These are phyloP conservation scores for Bombus confusus DNA, from an alignment of 1,140 invertebrate genomes.

Conservation along the genomic window DNA sequence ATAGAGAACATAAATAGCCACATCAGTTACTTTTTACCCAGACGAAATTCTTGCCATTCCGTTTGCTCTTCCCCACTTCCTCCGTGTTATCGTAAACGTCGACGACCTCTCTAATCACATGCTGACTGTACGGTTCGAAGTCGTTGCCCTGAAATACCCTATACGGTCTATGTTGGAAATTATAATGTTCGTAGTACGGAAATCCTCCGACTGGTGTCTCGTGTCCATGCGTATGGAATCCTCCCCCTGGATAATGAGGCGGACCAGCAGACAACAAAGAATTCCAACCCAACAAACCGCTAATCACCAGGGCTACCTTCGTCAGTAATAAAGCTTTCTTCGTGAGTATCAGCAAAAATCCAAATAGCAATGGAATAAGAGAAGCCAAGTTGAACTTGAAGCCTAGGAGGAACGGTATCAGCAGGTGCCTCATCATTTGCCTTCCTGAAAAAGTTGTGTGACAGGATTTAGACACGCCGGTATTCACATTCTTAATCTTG, in stretches of 20 bases:
- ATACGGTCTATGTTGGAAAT: constrained; percentile 54
- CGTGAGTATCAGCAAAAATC: constrained; percentile 86
- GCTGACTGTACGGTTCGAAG: constrained; percentile 72
- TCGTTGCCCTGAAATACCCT: constrained; percentile 22
- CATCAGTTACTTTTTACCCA: constrained; percentile 68
- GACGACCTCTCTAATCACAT: constrained; percentile 78
- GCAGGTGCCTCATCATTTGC: constrained; percentile 85
- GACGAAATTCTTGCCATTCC: constrained; percentile 73
- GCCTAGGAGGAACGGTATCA: constrained; percentile 88
- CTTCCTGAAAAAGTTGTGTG: constrained; percentile 83
- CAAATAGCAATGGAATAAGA: constrained; percentile 87
- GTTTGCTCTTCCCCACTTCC: constrained; percentile 56
- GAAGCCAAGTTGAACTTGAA: constrained; percentile 90
- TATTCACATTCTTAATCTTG: neutral
- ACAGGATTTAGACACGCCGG: neutral
- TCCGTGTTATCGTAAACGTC: constrained; percentile 74
- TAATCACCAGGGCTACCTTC: constrained; percentile 87
- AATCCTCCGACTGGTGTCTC: constrained; percentile 38
- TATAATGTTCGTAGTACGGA: constrained; percentile 64
- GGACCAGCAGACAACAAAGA: constrained; percentile 60
- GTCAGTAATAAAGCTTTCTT: constrained; percentile 89
- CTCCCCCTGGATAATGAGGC: constrained; percentile 32
- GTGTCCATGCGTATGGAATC: constrained; percentile 39
- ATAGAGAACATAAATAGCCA: too few species aligned
- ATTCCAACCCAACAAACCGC: constrained; percentile 85